A percentile compares a stretch with the other conserved stretches of the same genome.
Evolutionary conservation across 2,888 invertebrate species (phyloP).

Genomic region (Mayetiola destructor): DNA sequence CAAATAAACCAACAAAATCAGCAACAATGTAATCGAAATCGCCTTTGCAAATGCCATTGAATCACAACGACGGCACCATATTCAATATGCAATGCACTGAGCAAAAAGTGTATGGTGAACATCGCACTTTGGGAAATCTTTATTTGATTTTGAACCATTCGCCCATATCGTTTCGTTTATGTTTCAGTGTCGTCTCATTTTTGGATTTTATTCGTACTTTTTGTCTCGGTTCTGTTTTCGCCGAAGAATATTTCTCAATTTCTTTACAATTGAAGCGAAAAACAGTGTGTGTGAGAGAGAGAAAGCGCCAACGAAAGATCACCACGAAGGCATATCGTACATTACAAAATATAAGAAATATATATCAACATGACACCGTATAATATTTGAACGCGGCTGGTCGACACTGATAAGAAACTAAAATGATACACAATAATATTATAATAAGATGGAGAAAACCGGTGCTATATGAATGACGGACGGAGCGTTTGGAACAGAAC

Average conservation of each 20-base stretch:
- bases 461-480: not conserved
- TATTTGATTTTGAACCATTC: constrained; percentile 7
- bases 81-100: too few relatives aligned
- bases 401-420: constrained; percentile 12
- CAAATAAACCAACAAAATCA: too few relatives aligned
- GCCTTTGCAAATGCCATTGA: not conserved
- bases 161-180: constrained; percentile 3
- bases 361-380: too few relatives aligned
- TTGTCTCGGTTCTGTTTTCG: too few relatives aligned
- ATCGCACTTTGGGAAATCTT: constrained; percentile 1
- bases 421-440: constrained; percentile 8
- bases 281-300: too few relatives aligned
- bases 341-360: constrained; percentile 4
- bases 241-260: too few relatives aligned
- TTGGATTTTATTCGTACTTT: too few relatives aligned
- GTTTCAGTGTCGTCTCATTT: not conserved
- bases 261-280: too few relatives aligned
- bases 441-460: not conserved
- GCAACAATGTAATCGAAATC: not conserved
- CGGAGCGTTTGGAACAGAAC: not conserved
- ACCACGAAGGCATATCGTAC: not conserved
- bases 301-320: too few relatives aligned
- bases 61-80: too few relatives aligned
- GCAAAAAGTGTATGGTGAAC: not conserved
- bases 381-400: constrained; percentile 12